Evolutionary conservation across 2,113 vertebrate species (phyloP), one percentile per base, ranked within the genome.

Genomic region (Sinocyclocheilus maitianheensis): DNA sequence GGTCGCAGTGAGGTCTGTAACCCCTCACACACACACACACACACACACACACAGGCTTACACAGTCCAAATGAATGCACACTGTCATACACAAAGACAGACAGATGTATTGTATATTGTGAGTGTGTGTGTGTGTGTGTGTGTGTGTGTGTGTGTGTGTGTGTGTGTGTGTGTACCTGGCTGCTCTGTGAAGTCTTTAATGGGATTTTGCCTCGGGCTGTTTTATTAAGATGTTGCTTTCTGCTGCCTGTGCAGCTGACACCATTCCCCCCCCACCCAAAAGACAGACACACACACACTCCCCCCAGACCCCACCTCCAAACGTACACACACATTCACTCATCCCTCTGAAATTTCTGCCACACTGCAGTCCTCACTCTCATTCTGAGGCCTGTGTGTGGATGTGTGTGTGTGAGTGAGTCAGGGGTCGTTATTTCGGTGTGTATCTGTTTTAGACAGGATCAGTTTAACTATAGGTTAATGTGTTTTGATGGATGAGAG

Each of bases 191-290:
- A 98, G 97, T 97, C 97, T 98, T 99, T 99, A 99, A 99, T 99
- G 97, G 98, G 97, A 98, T 99, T 99, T 99, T 92, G 98, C 98
- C 98, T 34, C 96, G 96, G 98, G 98, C 98, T 97, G 96, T 99
- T 99, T 99, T 99, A 99, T 99, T 99, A 99, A 99, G 98, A 99
- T 97, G 98, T 99, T 94, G 97, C 97, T 98, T 98, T 98, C 96
- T 97, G 97, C 97, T 98, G 97, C 97, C 96, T 98, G 95, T 96
- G 97, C 97, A 99, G 97, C 97, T 99, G 97, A 98, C 97, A 99
- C 97, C 96, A 97, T 97, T 91, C 89, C 92, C 84, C 84, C 30
- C 91, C 91, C 83, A 87, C 89, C 87, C 30, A 58, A 78, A 40
- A 81, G 26, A 65, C 87, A 22, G 10, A 48, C 46, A 46, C 43